Base-by-base conservation (phyloP, 2,888 invertebrate genomes). In the Eledone cirrhosa region DNA sequence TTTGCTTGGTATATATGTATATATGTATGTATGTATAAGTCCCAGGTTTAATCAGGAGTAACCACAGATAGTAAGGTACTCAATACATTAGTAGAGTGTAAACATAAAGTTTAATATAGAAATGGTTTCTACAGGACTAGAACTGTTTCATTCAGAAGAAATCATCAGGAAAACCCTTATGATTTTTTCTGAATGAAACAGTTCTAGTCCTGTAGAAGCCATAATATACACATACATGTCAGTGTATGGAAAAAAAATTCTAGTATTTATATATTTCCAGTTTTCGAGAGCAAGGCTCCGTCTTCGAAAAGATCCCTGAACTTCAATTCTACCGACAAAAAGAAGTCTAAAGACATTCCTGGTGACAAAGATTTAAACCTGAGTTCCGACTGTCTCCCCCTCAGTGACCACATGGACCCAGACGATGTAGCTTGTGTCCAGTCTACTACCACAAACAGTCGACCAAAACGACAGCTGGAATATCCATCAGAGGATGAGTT, bases 401-500 rank as follows among this genome's bases (percentile, higher is more conserved):
- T 31, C 0, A 41, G n/a, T 11, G 24, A 41, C 2, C 33, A 29
- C 1, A 4, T 72, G 22, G 29, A 29, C 31, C n/a, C n/a, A 16
- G 41, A 33, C 11, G 31, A 33, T 16, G 31, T n/a, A n/a, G 3
- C 31, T n/a, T 7, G 22, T 19, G n/a, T 13, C n/a, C 41, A 41
- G 41, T 31, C 29, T 19, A 67, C 19, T 31, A 3, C 7, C 16
- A 27, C n/a, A 31, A 33, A 22, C 4, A 31, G 41, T n/a, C 22
- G 16, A 2, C n/a, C 22, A n/a, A 72, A 72, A 31, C 22, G 72
- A 31, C 33, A n/a, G 22, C 72, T 33, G 22, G 11, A 2, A 72
- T 72, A n/a, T 41, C 72, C 22, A 22, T 72, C 72, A 11, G 72
- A 72, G 22, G 72, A 33, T n/a, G 72, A 72, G 31, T 31, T 72